Evolutionary conservation across 2,113 vertebrate genomes (phyloP), one percentile per base, ranked within the genome.

Genomic region (Hemiprocne comata): DNA sequence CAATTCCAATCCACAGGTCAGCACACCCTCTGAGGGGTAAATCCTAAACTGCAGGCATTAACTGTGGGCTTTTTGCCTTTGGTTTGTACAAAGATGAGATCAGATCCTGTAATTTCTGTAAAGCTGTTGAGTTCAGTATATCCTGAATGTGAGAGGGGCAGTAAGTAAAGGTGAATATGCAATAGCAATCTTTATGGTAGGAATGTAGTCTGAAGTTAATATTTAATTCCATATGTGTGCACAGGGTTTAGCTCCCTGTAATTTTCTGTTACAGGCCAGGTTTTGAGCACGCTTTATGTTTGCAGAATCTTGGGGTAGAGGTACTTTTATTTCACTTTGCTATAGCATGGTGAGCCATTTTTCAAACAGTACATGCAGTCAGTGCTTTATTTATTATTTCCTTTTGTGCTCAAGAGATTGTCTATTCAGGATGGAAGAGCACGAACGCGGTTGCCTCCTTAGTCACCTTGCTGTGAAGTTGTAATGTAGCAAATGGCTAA

Each of bases 321-420:
- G 20, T 28, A 34, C 57, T 81, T 76, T 36, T 85, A 57, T 87
- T 87, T 88, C 66, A n/a, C 40, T 83, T 77, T 77, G 61, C 57
- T 69, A 26, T 11, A 58, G 42, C 11, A 23, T 0, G 3, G 11
- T 1, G 5, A 92, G 5, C 14, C 21, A 7, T 24, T 65, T 85
- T 50, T 34, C 17, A 70, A 92, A 64, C 82, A 94, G 65, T 76
- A 58, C 46, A 1, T 77, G 46, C 65, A 69, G 36, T 69, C 87
- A 53, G 62, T 64, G 71, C 71, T 92, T 91, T 92, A 88, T 97
- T 98, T 97, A 97, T 97, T 97, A 95, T 93, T 96, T 98, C 72
- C 83, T 94, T 97, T 97, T 95, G 89, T 88, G 38, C 64, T 96
- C 95, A 97, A 91, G 97, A 97, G 97, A 95, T 96, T 97, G 94